Evolutionary conservation across 2,797 vertebrate genomes (phyloP).

Genomic region (Sebastes reedi): DNA sequence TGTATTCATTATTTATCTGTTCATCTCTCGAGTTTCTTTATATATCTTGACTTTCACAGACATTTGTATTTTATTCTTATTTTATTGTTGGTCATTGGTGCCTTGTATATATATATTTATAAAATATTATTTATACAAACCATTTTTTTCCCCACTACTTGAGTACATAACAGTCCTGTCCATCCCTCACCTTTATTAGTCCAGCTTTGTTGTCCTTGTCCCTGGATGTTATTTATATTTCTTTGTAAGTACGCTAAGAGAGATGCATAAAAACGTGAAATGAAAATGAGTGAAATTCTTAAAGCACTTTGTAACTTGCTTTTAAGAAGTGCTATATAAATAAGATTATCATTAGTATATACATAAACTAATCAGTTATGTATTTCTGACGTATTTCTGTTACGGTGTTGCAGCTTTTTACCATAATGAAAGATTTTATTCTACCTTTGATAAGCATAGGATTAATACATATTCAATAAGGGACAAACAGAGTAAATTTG

Average conservation of each 20-base stretch:
- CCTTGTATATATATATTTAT: neutral
- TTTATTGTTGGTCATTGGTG: too few species aligned
- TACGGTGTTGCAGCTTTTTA: neutral
- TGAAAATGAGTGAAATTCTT: too few species aligned
- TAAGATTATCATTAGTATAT: neutral
- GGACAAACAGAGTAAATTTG: neutral
- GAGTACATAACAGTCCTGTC: too few species aligned
- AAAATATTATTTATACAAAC: too few species aligned
- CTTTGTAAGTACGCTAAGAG: too few species aligned
- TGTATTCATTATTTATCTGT: neutral
- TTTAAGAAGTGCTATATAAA: neutral
- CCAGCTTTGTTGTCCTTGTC: too few species aligned
- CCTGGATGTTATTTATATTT: too few species aligned
- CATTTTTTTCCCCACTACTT: too few species aligned
- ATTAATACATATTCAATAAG: neutral
- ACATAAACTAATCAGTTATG: neutral
- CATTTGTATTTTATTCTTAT: accelerated
- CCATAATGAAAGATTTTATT: neutral
- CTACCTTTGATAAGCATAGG: neutral
- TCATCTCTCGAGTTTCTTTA: neutral
- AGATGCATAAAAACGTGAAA: too few species aligned
- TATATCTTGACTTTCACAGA: too few species aligned
- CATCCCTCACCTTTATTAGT: too few species aligned
- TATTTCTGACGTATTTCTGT: neutral
- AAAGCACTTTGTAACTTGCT: neutral